These are phyloP conservation scores for Coracias cyanogaster DNA, from an alignment of 2,797 vertebrate species.

Conservation along the genomic window DNA sequence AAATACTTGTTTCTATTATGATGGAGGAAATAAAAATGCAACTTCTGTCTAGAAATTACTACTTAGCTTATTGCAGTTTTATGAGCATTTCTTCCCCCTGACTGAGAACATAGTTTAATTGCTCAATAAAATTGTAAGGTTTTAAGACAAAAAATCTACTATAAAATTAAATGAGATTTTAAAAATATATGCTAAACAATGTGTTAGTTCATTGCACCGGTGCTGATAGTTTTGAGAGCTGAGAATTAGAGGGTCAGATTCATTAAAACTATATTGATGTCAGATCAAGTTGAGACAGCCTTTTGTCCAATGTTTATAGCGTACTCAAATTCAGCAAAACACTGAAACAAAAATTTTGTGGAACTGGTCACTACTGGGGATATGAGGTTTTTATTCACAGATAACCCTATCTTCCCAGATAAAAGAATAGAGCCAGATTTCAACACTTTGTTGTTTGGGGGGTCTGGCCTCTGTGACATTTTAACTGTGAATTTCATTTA, in stretches of 20 bases:
- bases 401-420: neutral
- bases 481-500: neutral
- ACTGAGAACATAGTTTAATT: conserved; percentile 71
- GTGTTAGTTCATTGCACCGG: conserved; percentile 42
- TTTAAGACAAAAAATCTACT: conserved; percentile 61
- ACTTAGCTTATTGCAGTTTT: conserved; percentile 56
- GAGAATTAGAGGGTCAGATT: conserved; percentile 66
- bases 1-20: conserved; percentile 50
- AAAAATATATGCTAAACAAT: conserved; percentile 74
- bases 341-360: neutral
- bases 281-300: conserved; percentile 23
- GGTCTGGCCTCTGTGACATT: neutral
- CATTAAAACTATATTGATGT: conserved; percentile 27
- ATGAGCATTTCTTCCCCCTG: conserved; percentile 22
- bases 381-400: neutral
- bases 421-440: neutral
- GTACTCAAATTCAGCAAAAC: conserved; percentile 3
- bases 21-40: conserved; percentile 63
- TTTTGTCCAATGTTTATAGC: conserved; percentile 34
- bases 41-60: conserved; percentile 63
- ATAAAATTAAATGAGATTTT: conserved; percentile 81
- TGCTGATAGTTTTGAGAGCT: conserved; percentile 30
- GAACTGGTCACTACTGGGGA: neutral
- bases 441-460: neutral
- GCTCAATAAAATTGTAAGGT: conserved; percentile 73